phyloP scores from a whole-genome alignment of 2,113 vertebrate species.

The Nanorana parkeri region DNA sequence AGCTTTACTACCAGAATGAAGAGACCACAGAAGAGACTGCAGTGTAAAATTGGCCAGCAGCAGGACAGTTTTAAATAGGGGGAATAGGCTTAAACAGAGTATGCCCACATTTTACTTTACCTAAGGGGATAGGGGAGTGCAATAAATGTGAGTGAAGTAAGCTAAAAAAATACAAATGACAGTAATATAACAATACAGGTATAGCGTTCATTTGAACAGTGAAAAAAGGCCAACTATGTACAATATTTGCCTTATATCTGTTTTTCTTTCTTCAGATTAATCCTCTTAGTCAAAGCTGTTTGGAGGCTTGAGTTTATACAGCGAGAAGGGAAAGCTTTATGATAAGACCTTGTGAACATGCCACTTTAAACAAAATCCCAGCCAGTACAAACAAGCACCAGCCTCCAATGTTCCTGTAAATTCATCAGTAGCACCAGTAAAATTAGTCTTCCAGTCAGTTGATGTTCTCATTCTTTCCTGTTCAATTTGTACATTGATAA shows the following conservation, averaged over 20 bases:
- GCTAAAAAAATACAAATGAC: no score
- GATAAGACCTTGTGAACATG: slow-evolving; percentile 54
- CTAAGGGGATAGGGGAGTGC: no score
- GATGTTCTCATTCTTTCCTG: slow-evolving; percentile 49
- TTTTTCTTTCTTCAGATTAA: slow-evolving; percentile 16
- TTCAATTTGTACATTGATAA: slow-evolving; percentile 52
- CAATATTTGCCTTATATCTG: slow-evolving; percentile 18
- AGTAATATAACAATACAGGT: no score
- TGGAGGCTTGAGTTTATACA: slow-evolving; percentile 38
- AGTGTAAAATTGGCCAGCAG: no score
- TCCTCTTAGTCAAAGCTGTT: slow-evolving; percentile 47
- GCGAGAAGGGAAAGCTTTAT: slow-evolving; percentile 41
- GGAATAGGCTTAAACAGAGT: no score
- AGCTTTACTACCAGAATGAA: no score
- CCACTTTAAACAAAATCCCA: slow-evolving; percentile 25
- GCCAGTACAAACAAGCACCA: slow-evolving; percentile 21
- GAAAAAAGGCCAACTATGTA: not conserved
- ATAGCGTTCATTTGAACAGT: not conserved
- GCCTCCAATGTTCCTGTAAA: slow-evolving; percentile 22
- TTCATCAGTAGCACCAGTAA: slow-evolving; percentile 3
- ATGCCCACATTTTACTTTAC: no score
- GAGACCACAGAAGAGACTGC: no score
- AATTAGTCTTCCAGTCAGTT: slow-evolving; percentile 44
- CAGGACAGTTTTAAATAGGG: no score
- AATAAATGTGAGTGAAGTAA: no score